Conservation (phyloP, 1,140 invertebrate genomes). For the Procambarus virginalis region DNA sequence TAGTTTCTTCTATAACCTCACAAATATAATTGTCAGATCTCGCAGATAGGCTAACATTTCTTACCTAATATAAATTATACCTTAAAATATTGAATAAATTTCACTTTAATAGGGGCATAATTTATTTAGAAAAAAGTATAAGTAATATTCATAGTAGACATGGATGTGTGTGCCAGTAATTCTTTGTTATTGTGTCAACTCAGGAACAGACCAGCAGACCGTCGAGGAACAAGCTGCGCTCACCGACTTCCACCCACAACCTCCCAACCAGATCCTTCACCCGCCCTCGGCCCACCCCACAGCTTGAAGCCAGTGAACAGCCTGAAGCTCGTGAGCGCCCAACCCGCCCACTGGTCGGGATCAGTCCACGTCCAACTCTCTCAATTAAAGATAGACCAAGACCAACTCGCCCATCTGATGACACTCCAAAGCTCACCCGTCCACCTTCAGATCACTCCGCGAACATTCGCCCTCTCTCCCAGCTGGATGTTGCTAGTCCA, state of each 20-base stretch:
- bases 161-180: too few species aligned
- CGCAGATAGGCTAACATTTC: too few species aligned
- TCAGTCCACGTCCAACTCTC: background rate
- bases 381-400: background rate
- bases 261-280: background rate
- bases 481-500: background rate
- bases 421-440: background rate
- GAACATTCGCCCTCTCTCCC: background rate
- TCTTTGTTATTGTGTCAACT: too few species aligned
- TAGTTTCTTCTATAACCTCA: too few species aligned
- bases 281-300: conserved; percentile 12
- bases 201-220: conserved; percentile 12
- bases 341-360: background rate
- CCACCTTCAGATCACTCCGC: background rate
- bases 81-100: too few species aligned
- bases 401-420: background rate
- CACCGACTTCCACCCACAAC: background rate
- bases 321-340: conserved; percentile 24
- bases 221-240: conserved; percentile 2
- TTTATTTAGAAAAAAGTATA: too few species aligned
- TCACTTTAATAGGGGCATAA: too few species aligned
- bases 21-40: too few species aligned
- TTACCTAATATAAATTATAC: too few species aligned
- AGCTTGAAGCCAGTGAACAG: background rate
- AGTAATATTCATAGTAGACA: too few species aligned